Percentiles rank a stretch among this genome's conserved stretches.
These are phyloP conservation scores for Lasioglossum leucozonium DNA, from an alignment of 2,888 invertebrate species.

Conservation along the genomic window DNA sequence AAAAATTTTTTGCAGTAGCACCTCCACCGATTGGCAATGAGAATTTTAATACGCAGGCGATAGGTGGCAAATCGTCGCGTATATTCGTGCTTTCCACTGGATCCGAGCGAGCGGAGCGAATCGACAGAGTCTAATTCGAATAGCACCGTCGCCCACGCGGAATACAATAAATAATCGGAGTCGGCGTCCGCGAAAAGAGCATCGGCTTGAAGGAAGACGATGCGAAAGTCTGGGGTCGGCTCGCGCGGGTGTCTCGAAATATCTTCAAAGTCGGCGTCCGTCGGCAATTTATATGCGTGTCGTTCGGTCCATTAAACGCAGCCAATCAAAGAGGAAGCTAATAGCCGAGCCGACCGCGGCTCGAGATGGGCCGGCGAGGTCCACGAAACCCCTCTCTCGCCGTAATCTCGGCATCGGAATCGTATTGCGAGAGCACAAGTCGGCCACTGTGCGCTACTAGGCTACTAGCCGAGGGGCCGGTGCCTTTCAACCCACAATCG, in stretches of 20 bases:
- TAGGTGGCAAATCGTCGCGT: too few species aligned
- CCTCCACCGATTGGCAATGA: too few species aligned
- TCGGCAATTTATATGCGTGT: conserved; percentile 83
- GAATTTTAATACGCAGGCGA: too few species aligned
- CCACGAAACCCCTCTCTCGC: conserved; percentile 61
- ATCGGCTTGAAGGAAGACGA: neutral
- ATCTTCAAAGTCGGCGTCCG: conserved; percentile 80
- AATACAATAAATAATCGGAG: neutral
- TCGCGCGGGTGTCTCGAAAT: conserved; percentile 73
- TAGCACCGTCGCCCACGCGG: neutral
- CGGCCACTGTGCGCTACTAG: conserved; percentile 78
- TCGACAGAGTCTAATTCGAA: neutral
- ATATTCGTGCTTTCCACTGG: too few species aligned
- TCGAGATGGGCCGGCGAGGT: conserved; percentile 78
- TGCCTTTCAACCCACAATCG: conserved; percentile 82
- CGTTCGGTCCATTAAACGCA: conserved; percentile 83
- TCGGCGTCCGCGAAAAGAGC: neutral
- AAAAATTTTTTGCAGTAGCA: too few species aligned
- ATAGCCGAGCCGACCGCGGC: conserved; percentile 76
- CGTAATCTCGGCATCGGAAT: conserved; percentile 82
- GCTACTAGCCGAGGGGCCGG: conserved; percentile 65
- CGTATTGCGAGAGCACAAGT: conserved; percentile 79
- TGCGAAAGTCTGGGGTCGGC: neutral
- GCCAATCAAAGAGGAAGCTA: conserved; percentile 83
- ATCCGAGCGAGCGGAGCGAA: neutral